Evolutionary conservation across 2,797 vertebrate species (phyloP), one percentile per base, ranked within the genome.

Genomic region (Nannoperca australis): DNA sequence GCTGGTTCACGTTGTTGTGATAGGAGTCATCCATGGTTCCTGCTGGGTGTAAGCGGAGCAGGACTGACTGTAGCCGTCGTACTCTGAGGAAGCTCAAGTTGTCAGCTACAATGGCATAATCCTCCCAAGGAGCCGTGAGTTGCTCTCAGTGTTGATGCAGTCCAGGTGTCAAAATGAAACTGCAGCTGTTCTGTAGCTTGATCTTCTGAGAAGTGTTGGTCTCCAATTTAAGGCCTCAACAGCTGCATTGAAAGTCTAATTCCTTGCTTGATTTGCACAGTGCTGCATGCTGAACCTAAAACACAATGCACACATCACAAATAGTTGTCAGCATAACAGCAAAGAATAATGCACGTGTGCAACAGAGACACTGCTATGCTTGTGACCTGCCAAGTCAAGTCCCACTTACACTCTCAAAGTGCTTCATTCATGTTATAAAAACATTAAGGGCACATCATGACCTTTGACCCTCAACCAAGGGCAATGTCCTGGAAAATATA

Each of bases 11-110:
- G 38, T 92, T 97, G 88, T 97, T 96, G 84, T 95, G 95, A 70
- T 96, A 96, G 62, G 95, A 92, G 95, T 96, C 95, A 88, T 97
- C 95, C 97, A 97, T 97, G 82, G 73, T 95, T 90, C 49, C 81
- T 81, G 83, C 66, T 3, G 42, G 40, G 58, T 62, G 66, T 44
- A 22, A 69, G 60, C 34, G 50, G 78, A 86, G 69, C 81, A 74
- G 82, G 71, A 69, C 74, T 78, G 70, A 69, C 69, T 87, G 72
- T 88, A 54, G 73, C 82, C 66, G 88, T 79, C n/a, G 68, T 81
- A 63, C 47, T 76, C 51, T 68, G 70, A 66, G 54, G 73, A 83
- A 85, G 90, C 73, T 83, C 61, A 77, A 80, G 82, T 71, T 44
- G 77, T 79, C 73, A 72, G 81, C 89, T 94, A 92, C 86, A 92